Evolutionary conservation across 2,888 invertebrate species (phyloP), one percentile per base, ranked within the genome.

Genomic region (Harmothoe impar): DNA sequence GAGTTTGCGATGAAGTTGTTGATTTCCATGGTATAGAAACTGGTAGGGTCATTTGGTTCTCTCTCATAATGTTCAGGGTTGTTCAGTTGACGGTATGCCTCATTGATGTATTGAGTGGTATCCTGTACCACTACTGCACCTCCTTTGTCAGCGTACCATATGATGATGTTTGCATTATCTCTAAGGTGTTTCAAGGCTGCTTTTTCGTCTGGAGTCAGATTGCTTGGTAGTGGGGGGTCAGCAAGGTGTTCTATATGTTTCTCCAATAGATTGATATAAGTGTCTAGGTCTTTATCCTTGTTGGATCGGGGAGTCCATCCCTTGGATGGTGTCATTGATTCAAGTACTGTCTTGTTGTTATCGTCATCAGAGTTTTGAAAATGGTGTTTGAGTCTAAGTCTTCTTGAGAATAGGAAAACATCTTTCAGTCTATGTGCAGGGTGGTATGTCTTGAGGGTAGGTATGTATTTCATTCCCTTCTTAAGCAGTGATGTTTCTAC

Each of bases 341-440:
- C 12, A 12, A 31, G 35, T 52, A 17, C 17, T 17, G 17, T 23
- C 10, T 31, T 84, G 17, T 23, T 10, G 35, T 31, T 23, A 12
- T 23, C 10, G 23, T 31, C 10, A 31, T 84, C 35, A 12, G 23
- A 31, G 31, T 84, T 31, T 84, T 84, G 84, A n/a, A 84, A 84
- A 10, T n/a, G n/a, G 31, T 84, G 84, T 17, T 35, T 84, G 10
- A 84, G 43, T 84, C 84, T 84, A 7, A 84, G 84, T 84, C 43
- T 7, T 35, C 84, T 84, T 5, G 35, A 15, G 43, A 84, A 84
- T 7, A 31, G 31, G 15, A 20, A 35, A 31, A 17, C 17, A 33
- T 84, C 43, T 31, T 33, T 84, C 10, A 31, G 31, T 7, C 23
- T 7, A 31, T 35, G 84, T 7, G 31, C 43, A 10, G 31, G 84